Conservation (phyloP, 2,888 invertebrate species). For the Drosophila neotestacea region DNA sequence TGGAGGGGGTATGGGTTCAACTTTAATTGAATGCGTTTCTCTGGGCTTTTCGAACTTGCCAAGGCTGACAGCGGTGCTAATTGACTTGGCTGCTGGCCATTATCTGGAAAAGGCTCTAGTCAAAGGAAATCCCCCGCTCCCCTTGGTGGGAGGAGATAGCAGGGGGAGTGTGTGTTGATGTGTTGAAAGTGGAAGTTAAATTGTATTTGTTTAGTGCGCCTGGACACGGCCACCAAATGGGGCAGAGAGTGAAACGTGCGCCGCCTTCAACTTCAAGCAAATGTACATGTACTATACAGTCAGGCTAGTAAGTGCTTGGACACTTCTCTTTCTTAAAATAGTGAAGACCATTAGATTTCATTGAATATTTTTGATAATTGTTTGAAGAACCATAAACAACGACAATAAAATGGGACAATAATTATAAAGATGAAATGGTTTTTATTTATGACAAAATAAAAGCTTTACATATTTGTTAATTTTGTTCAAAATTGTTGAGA, state of each 20-base stretch:
- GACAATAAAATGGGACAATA: too few species aligned
- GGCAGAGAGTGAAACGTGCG: conserved; percentile 32
- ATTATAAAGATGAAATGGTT: too few species aligned
- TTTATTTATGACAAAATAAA: too few species aligned
- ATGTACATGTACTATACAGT: conserved; percentile 6
- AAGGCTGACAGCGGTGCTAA: conserved; percentile 51
- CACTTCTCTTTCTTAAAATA: too few species aligned
- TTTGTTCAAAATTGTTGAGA: too few species aligned
- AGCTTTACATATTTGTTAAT: too few species aligned
- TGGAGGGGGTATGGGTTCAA: conserved; percentile 10
- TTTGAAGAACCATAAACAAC: too few species aligned
- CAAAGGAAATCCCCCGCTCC: too few species aligned
- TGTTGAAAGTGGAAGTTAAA: conserved; percentile 81
- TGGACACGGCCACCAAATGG: conserved; percentile 20
- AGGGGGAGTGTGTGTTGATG: conserved; percentile 47
- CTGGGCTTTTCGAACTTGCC: conserved; percentile 13
- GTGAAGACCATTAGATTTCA: too few species aligned
- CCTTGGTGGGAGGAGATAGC: neutral
- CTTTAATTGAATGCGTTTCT: conserved; percentile 60
- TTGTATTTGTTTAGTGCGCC: conserved; percentile 76
- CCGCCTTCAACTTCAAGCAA: conserved; percentile 45
- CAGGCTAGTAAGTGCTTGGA: too few species aligned
- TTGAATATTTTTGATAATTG: too few species aligned
- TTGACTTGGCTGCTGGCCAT: conserved; percentile 67
- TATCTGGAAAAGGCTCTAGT: conserved; percentile 17